Conservation (phyloP, 2,113 vertebrate species). For the Todiramphus saurophagus region DNA sequence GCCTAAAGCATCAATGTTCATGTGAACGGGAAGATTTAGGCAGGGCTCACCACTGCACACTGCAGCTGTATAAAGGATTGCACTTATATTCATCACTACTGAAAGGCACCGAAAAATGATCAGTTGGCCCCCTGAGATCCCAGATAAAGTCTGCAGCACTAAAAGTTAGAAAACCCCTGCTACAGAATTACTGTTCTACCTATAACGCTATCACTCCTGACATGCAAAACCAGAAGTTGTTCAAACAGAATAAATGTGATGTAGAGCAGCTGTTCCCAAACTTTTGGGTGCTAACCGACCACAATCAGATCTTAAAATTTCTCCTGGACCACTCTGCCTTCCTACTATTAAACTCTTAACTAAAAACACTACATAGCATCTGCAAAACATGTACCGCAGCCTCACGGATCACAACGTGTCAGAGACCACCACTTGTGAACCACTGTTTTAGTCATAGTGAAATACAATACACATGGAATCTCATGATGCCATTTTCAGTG, state of each 20-base stretch:
- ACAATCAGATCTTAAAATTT: neutral
- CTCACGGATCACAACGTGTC: neutral
- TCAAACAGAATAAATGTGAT: neutral
- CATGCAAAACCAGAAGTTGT: neutral
- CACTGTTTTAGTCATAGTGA: neutral
- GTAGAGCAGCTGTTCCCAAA: neutral
- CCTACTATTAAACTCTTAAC: neutral
- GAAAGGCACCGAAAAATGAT: slow-evolving; percentile 33
- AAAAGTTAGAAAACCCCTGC: neutral
- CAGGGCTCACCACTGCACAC: neutral
- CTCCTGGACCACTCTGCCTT: neutral
- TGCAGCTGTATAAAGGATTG: neutral
- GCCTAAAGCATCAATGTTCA: neutral
- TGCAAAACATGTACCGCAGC: neutral
- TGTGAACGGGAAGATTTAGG: neutral
- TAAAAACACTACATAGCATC: neutral
- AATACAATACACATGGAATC: neutral
- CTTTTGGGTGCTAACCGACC: neutral
- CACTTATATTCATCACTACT: neutral
- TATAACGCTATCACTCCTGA: neutral
- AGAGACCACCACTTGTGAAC: neutral
- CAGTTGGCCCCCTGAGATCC: neutral
- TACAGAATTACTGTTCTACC: neutral
- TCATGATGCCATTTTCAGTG: neutral
- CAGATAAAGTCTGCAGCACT: neutral